Conservation (phyloP, 2,113 vertebrate species). For the Capricornis sumatraensis region DNA sequence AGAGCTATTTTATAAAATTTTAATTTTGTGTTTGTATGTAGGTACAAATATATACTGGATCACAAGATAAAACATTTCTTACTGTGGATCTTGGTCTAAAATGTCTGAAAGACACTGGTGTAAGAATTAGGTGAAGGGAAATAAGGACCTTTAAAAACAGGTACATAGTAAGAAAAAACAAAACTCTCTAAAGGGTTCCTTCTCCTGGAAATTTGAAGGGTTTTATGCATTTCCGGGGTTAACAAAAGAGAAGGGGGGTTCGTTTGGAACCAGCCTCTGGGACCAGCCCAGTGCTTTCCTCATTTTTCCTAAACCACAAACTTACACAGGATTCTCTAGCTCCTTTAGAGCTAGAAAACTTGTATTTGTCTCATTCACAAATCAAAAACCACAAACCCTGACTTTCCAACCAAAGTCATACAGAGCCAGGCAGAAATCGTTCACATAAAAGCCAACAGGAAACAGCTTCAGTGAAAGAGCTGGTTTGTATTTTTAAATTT, state of each 20-base stretch:
- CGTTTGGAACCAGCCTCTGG: not conserved
- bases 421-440: not conserved
- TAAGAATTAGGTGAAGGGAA: not conserved
- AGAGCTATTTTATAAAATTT: not conserved
- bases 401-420: not conserved
- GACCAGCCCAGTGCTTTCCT: not conserved
- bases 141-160: not conserved
- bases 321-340: not conserved
- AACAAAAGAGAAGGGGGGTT: not conserved
- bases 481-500: not conserved
- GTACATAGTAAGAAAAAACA: not conserved
- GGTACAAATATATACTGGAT: not conserved
- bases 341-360: not conserved
- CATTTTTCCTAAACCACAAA: not conserved
- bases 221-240: not conserved
- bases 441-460: not conserved
- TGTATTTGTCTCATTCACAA: not conserved
- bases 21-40: not conserved
- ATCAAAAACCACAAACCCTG: not conserved
- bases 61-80: not conserved
- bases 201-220: not conserved
- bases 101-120: not conserved
- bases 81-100: not conserved
- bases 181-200: not conserved
- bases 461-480: not conserved